Evolutionary conservation across 2,797 vertebrate genomes (phyloP).

Genomic region (Myotis vivesi): DNA sequence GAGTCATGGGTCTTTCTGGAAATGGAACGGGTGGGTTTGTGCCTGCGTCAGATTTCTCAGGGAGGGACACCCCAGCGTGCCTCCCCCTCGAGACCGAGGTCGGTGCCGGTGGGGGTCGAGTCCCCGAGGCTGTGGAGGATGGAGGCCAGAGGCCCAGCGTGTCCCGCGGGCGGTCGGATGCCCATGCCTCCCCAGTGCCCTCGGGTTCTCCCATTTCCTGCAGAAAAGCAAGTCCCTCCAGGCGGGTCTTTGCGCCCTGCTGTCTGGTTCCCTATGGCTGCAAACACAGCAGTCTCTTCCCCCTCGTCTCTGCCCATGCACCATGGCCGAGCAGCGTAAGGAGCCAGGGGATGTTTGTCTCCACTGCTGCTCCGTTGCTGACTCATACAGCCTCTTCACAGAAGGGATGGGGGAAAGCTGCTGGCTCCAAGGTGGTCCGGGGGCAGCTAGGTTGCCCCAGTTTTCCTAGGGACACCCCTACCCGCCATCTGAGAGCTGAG

Average conservation of each 20-base stretch:
- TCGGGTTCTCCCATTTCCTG: not conserved
- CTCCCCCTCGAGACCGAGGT: not conserved
- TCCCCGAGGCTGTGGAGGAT: not conserved
- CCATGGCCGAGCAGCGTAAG: rapidly evolving
- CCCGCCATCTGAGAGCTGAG: not conserved
- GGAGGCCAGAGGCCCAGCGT: not conserved
- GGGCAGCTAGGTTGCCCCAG: rapidly evolving
- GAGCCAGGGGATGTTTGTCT: not conserved
- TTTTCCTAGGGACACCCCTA: not conserved
- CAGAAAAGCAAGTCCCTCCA: not conserved
- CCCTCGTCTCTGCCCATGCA: no score
- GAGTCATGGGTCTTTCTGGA: not conserved
- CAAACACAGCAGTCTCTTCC: not conserved
- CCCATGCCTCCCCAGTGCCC: not conserved
- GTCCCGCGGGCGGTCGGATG: not conserved
- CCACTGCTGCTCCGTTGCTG: not conserved
- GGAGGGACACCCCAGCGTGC: not conserved
- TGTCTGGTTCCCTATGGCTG: not conserved
- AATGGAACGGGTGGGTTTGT: not conserved
- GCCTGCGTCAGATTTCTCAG: not conserved
- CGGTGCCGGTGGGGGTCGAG: not conserved
- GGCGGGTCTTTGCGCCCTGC: not conserved
- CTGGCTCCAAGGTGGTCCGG: not conserved
- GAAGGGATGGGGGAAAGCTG: not conserved
- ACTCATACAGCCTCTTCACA: not conserved